phyloP scores from a whole-genome alignment of 2,113 vertebrate species.

The Pogona vitticeps region DNA sequence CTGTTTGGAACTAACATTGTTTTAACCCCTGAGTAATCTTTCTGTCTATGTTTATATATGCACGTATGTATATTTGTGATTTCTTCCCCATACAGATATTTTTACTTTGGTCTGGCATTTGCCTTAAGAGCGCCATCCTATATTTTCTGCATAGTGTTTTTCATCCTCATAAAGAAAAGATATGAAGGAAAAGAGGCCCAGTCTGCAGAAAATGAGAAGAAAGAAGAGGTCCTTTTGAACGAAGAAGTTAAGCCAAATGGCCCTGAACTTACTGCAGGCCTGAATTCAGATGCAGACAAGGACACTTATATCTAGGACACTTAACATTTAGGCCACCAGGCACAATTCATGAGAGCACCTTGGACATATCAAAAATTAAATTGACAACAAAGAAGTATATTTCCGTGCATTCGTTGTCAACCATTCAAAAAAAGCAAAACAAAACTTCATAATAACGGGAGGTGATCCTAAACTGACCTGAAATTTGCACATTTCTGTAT shows the following conservation, averaged over 20 bases:
- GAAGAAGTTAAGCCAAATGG: slow-evolving; percentile 47
- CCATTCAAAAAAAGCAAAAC: not conserved
- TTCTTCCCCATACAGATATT: slow-evolving; percentile 58
- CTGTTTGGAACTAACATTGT: no score
- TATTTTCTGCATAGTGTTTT: slow-evolving; percentile 49
- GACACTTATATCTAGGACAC: slow-evolving; percentile 66
- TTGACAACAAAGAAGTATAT: not conserved
- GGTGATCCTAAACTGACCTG: not conserved
- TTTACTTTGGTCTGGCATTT: slow-evolving; percentile 54
- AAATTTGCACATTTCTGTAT: not conserved
- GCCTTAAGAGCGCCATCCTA: slow-evolving; percentile 46
- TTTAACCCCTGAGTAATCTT: no score
- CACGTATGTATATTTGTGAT: not conserved
- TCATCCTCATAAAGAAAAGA: slow-evolving; percentile 62
- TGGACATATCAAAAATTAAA: slow-evolving; percentile 4
- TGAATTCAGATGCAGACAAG: slow-evolving; percentile 28
- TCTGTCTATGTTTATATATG: no score
- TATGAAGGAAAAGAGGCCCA: slow-evolving; percentile 55
- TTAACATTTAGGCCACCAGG: not conserved
- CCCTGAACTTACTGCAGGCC: slow-evolving; percentile 17
- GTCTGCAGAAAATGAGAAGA: slow-evolving; percentile 51
- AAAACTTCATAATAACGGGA: not conserved
- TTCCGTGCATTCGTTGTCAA: not conserved
- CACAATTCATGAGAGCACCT: slow-evolving; percentile 7
- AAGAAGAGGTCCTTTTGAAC: slow-evolving; percentile 42